These are phyloP conservation scores for Xiphydria camelus DNA, from an alignment of 2,888 invertebrate species.

Conservation along the genomic window DNA sequence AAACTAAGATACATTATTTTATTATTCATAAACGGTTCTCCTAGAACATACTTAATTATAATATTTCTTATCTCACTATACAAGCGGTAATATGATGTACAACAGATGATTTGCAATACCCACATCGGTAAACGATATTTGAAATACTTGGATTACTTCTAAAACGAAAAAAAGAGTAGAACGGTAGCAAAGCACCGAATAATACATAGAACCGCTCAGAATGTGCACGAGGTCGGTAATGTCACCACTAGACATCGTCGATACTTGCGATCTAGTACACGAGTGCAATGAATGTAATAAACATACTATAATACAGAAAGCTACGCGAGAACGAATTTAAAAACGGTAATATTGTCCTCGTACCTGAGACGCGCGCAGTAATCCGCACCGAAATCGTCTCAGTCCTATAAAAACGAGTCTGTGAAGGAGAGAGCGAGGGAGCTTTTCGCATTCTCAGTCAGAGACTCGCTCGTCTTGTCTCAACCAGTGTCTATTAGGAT, in stretches of 20 bases:
- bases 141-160: conserved; percentile 20
- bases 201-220: too few species aligned
- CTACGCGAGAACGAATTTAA: too few species aligned
- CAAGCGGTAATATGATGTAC: conserved; percentile 26
- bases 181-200: too few species aligned
- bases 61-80: conserved; percentile 20
- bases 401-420: conserved; percentile 25
- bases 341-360: too few species aligned
- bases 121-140: conserved; percentile 14
- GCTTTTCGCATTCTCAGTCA: conserved; percentile 23
- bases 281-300: too few species aligned
- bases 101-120: conserved; percentile 19
- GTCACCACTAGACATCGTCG: too few species aligned
- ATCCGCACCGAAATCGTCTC: too few species aligned
- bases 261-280: too few species aligned
- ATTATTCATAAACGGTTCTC: conserved; percentile 4
- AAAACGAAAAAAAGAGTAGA: too few species aligned
- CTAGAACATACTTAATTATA: conserved; percentile 2
- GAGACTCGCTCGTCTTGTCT: conserved; percentile 22
- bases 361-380: too few species aligned
- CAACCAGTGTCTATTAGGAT: not conserved
- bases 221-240: too few species aligned
- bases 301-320: too few species aligned
- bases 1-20: conserved; percentile 11
- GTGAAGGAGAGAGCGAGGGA: conserved; percentile 26